These are phyloP conservation scores for Agrochola macilenta DNA, from an alignment of 2,888 invertebrate genomes.

Conservation along the genomic window DNA sequence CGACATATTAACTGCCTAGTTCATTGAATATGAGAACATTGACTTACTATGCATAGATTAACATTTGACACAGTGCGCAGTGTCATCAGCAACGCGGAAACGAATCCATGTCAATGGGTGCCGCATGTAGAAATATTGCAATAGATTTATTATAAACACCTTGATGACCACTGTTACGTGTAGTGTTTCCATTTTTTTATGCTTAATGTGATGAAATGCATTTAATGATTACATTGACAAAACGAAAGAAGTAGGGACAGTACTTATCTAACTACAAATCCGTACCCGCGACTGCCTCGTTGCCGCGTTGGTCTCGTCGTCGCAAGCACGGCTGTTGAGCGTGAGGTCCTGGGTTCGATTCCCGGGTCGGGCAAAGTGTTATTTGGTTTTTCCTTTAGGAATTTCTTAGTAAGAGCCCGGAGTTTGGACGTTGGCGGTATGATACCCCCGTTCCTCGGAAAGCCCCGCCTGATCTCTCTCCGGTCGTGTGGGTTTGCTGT, in stretches of 20 bases:
- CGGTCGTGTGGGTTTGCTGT: too few relatives aligned
- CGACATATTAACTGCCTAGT: not conserved
- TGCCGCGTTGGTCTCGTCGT: too few relatives aligned
- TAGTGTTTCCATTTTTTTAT: constrained; percentile 22
- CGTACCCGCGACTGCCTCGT: too few relatives aligned
- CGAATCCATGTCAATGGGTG: constrained; percentile 51
- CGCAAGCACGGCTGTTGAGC: too few relatives aligned
- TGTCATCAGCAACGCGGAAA: constrained; percentile 41
- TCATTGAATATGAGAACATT: not conserved
- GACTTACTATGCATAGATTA: constrained; percentile 19
- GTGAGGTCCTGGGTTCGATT: too few relatives aligned
- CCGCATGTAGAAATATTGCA: constrained; percentile 39
- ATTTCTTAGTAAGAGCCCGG: too few relatives aligned
- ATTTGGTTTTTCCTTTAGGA: too few relatives aligned
- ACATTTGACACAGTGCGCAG: constrained; percentile 28
- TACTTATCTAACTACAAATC: too few relatives aligned
- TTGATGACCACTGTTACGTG: constrained; percentile 41
- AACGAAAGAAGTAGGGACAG: not conserved
- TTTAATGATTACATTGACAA: not conserved
- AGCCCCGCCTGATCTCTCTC: too few relatives aligned
- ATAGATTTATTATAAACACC: constrained; percentile 25
- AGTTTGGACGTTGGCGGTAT: too few relatives aligned
- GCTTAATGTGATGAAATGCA: not conserved
- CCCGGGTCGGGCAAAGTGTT: too few relatives aligned
- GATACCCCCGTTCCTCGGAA: too few relatives aligned